Conservation (phyloP, 1,140 invertebrate genomes). For the Trinorchestia longiramus region DNA sequence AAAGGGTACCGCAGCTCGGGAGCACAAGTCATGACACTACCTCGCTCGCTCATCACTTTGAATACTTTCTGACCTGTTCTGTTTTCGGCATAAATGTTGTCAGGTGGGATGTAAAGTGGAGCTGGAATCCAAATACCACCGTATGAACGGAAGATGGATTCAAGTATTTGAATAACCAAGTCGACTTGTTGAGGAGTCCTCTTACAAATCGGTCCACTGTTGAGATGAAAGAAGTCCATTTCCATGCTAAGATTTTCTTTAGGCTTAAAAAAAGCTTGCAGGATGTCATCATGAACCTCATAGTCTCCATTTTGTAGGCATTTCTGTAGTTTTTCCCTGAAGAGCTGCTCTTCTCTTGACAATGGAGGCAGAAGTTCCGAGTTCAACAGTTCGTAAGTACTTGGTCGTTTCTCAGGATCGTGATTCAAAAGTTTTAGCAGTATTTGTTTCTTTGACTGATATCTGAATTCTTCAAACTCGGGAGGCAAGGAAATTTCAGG, state of each 20-base stretch:
- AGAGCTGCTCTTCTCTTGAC: slow-evolving; percentile 82
- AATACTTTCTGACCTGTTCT: slow-evolving; percentile 65
- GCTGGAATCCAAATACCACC: slow-evolving; percentile 65
- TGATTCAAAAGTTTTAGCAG: slow-evolving; percentile 86
- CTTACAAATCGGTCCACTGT: slow-evolving; percentile 43
- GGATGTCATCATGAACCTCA: slow-evolving; percentile 62
- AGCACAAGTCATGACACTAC: slow-evolving; percentile 83
- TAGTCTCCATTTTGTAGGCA: slow-evolving; percentile 78
- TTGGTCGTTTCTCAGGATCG: slow-evolving; percentile 84
- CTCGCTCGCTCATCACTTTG: slow-evolving; percentile 85
- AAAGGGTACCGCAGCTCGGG: slow-evolving; percentile 83
- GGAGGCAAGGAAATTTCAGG: slow-evolving; percentile 79
- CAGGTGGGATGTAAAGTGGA: slow-evolving; percentile 63
- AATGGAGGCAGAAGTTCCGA: slow-evolving; percentile 84
- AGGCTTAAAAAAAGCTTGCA: slow-evolving; percentile 63
- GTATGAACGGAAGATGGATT: slow-evolving; percentile 62
- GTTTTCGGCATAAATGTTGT: slow-evolving; percentile 60
- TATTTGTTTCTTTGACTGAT: slow-evolving; percentile 69
- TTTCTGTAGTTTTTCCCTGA: slow-evolving; percentile 75
- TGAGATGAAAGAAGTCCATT: slow-evolving; percentile 60
- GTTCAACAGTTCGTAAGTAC: slow-evolving; percentile 83
- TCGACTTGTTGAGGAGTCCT: slow-evolving; percentile 61
- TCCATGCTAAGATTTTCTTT: slow-evolving; percentile 61
- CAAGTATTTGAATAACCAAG: slow-evolving; percentile 59
- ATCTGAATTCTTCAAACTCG: slow-evolving; percentile 74